Conservation (phyloP, 2,888 invertebrate genomes). For the Entomobrya multifasciata region DNA sequence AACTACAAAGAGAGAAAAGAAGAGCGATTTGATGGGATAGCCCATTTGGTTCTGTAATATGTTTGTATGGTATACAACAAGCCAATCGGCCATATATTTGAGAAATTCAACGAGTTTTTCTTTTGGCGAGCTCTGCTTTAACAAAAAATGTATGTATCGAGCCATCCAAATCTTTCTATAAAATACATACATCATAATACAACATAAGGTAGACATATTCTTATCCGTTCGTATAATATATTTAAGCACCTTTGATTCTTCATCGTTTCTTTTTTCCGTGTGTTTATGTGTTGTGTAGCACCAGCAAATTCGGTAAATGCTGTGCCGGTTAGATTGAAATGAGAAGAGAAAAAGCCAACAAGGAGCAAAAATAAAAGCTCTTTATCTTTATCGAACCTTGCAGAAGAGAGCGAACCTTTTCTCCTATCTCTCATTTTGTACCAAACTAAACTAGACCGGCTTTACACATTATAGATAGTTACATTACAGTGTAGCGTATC, state of each 20-base stretch:
- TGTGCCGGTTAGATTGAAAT: neutral
- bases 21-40: constrained; percentile 56
- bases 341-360: constrained; percentile 6
- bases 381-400: constrained; percentile 30
- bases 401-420: neutral
- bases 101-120: constrained; percentile 25
- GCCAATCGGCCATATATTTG: constrained; percentile 52
- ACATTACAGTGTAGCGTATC: no score
- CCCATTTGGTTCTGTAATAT: constrained; percentile 55
- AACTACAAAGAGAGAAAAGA: constrained; percentile 3
- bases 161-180: no score
- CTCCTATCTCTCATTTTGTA: neutral
- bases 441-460: no score
- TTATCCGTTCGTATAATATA: neutral
- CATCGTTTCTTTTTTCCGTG: neutral
- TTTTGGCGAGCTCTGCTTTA: neutral
- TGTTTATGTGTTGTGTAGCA: neutral
- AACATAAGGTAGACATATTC: no score
- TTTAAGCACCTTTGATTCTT: constrained; percentile 37
- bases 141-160: no score
- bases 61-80: constrained; percentile 30
- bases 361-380: constrained; percentile 15
- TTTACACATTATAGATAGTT: constrained; percentile 4
- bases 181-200: no score
- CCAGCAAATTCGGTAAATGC: neutral